Conservation (phyloP, 2,113 vertebrate species). For the Choloepus hoffmanni region DNA sequence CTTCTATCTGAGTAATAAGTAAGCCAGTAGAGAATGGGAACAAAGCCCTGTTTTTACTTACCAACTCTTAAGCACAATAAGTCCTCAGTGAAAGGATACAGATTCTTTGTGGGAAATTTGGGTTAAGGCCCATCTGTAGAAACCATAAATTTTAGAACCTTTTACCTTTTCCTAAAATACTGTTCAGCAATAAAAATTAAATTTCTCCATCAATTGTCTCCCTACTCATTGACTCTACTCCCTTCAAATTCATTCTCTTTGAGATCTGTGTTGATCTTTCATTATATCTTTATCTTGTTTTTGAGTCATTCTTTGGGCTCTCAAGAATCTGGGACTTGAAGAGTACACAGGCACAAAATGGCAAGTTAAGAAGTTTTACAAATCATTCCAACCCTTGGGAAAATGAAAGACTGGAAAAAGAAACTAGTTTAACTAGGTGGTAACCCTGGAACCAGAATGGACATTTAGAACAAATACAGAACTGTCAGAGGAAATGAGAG, state of each 20-base stretch:
- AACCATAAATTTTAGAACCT: neutral
- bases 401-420: too few species aligned
- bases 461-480: too few species aligned
- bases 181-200: conserved; percentile 11
- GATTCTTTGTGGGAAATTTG: neutral
- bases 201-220: neutral
- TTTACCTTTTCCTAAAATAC: conserved; percentile 26
- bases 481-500: too few species aligned
- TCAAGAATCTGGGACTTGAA: neutral
- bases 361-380: too few species aligned
- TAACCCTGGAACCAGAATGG: too few species aligned
- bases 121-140: neutral
- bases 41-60: neutral
- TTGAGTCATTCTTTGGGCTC: conserved; percentile 6
- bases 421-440: too few species aligned
- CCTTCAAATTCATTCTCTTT: conserved; percentile 5
- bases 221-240: neutral
- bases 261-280: neutral
- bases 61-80: neutral
- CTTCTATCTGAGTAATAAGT: neutral
- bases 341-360: too few species aligned
- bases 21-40: neutral
- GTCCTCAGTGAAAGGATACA: neutral
- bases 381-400: too few species aligned
- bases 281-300: neutral